Conservation (phyloP, 2,888 invertebrate genomes). For the Melieria picta region DNA sequence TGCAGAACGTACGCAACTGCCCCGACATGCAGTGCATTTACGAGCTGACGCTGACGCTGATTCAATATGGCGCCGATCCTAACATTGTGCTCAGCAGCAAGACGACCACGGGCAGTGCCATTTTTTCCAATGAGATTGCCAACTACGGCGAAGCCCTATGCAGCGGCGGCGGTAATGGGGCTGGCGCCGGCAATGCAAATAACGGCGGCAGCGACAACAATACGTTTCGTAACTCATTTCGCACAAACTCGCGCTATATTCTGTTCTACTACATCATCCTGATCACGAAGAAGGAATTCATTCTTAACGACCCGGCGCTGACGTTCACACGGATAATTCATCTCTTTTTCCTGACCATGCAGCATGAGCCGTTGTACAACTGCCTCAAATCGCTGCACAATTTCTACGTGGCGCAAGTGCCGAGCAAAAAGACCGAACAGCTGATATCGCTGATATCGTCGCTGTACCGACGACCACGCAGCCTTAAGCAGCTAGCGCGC, state of each 20-base stretch:
- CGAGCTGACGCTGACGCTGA: slow-evolving; percentile 75
- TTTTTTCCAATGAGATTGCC: slow-evolving; percentile 65
- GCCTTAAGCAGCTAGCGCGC: slow-evolving; percentile 77
- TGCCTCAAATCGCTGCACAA: slow-evolving; percentile 76
- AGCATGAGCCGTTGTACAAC: slow-evolving; percentile 74
- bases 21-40: slow-evolving; percentile 77
- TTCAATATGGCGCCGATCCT: slow-evolving; percentile 80
- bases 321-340: slow-evolving; percentile 74
- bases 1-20: slow-evolving; percentile 74
- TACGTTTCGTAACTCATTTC: slow-evolving; percentile 65
- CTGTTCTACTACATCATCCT: slow-evolving; percentile 78
- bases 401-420: slow-evolving; percentile 73
- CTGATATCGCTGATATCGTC: slow-evolving; percentile 72
- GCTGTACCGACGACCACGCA: slow-evolving; percentile 74
- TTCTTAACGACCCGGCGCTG: slow-evolving; percentile 72
- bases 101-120: slow-evolving; percentile 62
- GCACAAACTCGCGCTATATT: slow-evolving; percentile 69
- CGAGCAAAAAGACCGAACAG: slow-evolving; percentile 72
- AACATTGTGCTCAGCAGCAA: slow-evolving; percentile 71
- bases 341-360: slow-evolving; percentile 75
- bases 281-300: slow-evolving; percentile 74
- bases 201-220: slow-evolving; percentile 54
- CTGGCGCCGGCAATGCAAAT: slow-evolving; percentile 40
- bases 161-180: slow-evolving; percentile 41
- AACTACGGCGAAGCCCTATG: slow-evolving; percentile 62